These are phyloP conservation scores for Aphidoletes aphidimyza DNA, from an alignment of 2,888 invertebrate genomes.

Conservation along the genomic window DNA sequence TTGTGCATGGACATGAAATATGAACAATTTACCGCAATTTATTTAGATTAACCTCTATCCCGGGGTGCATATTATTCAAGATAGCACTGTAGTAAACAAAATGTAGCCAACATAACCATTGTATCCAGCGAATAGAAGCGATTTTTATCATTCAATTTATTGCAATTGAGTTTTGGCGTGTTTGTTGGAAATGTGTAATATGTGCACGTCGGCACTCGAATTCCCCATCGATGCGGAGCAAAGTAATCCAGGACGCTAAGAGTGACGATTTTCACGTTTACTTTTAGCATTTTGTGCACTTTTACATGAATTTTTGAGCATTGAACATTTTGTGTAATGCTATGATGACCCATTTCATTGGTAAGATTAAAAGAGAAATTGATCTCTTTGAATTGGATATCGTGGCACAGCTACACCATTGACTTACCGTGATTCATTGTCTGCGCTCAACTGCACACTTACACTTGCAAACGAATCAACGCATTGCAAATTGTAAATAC, in stretches of 20 bases:
- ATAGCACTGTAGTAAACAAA: no score
- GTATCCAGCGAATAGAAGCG: no score
- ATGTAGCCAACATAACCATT: no score
- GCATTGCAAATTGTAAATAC: not conserved
- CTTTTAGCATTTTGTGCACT: not conserved
- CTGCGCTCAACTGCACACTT: constrained; percentile 16
- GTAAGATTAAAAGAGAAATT: constrained; percentile 38
- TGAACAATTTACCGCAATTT: not conserved
- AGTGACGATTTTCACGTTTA: not conserved
- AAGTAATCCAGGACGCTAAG: no score
- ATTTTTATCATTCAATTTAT: no score
- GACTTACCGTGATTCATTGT: not conserved
- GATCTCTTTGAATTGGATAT: constrained; percentile 35
- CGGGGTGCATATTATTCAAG: not conserved
- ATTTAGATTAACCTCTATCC: not conserved
- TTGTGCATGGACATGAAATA: not conserved
- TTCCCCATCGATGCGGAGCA: no score
- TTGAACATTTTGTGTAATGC: not conserved
- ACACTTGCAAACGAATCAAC: not conserved
- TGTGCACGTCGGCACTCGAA: no score
- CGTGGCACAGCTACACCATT: not conserved
- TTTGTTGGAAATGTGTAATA: no score
- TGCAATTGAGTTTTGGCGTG: no score
- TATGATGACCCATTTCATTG: not conserved
- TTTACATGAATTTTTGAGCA: not conserved